phyloP scores from a whole-genome alignment of 2,797 vertebrate genomes.

The Oceanodroma leucorhoa region DNA sequence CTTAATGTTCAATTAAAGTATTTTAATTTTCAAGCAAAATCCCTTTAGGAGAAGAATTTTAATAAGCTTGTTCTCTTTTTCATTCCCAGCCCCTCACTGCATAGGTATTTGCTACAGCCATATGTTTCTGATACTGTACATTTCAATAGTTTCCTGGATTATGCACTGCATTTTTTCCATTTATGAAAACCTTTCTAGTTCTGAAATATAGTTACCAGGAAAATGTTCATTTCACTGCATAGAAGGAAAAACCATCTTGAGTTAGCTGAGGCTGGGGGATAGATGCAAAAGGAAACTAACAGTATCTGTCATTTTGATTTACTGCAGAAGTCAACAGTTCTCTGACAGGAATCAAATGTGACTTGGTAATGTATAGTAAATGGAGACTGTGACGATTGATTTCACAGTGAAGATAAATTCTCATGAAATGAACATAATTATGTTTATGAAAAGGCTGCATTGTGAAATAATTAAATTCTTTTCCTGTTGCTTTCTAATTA shows the following conservation, averaged over 20 bases:
- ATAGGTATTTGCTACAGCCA: constrained; percentile 61
- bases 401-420: constrained; percentile 74
- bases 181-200: constrained; percentile 54
- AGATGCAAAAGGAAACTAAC: constrained; percentile 13
- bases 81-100: constrained; percentile 30
- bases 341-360: constrained; percentile 68
- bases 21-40: constrained; percentile 24
- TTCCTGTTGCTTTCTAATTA: constrained; percentile 57
- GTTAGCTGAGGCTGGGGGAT: not conserved
- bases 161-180: constrained; percentile 57
- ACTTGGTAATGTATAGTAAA: constrained; percentile 62
- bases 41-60: constrained; percentile 5
- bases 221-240: constrained; percentile 29
- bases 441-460: constrained; percentile 53
- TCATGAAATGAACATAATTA: constrained; percentile 64
- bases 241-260: constrained; percentile 33
- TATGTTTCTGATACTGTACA: constrained; percentile 66
- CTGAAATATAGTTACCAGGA: constrained; percentile 55
- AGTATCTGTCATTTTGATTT: constrained; percentile 59
- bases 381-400: constrained; percentile 68
- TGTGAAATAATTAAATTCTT: constrained; percentile 66
- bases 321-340: constrained; percentile 45
- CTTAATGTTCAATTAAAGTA: not conserved
- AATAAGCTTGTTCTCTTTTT: constrained; percentile 25
- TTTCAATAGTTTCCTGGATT: constrained; percentile 67